Conservation (phyloP, 2,113 vertebrate genomes). For the Periophthalmodon schlosseri region DNA sequence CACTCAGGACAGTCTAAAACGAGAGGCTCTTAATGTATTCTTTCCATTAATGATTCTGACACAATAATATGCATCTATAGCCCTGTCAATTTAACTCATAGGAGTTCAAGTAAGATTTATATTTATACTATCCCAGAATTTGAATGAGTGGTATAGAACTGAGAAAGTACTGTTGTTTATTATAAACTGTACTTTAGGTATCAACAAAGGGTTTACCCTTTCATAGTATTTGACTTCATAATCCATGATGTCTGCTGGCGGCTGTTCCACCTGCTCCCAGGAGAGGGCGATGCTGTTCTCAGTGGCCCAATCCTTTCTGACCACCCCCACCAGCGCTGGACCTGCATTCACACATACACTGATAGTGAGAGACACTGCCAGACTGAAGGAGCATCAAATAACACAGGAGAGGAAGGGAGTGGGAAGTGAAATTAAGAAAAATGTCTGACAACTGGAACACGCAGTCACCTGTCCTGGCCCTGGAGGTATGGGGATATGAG, state of each 20-base stretch:
- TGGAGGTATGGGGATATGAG: slow-evolving; percentile 19
- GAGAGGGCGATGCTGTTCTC: slow-evolving; percentile 96
- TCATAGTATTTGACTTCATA: slow-evolving; percentile 99
- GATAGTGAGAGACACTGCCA: background rate
- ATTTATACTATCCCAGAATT: no score
- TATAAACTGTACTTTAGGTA: background rate
- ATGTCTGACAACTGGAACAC: slow-evolving; percentile 14
- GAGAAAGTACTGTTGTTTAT: background rate
- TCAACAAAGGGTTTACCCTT: slow-evolving; percentile 79
- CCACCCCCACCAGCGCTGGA: slow-evolving; percentile 90
- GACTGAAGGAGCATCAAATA: background rate
- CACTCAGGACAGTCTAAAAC: background rate
- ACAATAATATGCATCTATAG: background rate
- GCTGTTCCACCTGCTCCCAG: slow-evolving; percentile 92
- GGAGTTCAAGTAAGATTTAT: no score
- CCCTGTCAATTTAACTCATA: background rate
- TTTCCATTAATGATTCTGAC: background rate
- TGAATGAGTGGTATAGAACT: background rate
- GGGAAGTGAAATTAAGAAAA: slow-evolving; percentile 17
- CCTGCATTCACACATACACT: slow-evolving; percentile 66
- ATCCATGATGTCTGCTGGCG: slow-evolving; percentile 88
- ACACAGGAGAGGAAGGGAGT: background rate
- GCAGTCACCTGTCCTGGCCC: slow-evolving; percentile 14
- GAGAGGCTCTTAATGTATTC: background rate
- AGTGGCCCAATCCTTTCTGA: slow-evolving; percentile 95